phyloP scores from a whole-genome alignment of 1,140 invertebrate species.

The Bombus picipes region DNA sequence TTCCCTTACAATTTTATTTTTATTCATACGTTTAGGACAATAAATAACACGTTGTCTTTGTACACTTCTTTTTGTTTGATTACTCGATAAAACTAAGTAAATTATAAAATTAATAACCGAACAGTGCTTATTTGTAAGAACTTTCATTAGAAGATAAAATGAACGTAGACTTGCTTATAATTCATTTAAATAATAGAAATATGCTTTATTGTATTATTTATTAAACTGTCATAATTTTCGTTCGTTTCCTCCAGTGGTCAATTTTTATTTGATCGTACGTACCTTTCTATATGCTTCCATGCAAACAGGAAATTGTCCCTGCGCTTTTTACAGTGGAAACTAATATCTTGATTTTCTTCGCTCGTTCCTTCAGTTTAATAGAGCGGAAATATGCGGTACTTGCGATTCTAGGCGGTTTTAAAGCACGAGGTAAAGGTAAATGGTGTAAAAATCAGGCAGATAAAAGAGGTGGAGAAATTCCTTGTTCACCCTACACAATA shows the following conservation, averaged over 20 bases:
- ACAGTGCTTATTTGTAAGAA: too few relatives aligned
- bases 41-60: too few relatives aligned
- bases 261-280: background rate
- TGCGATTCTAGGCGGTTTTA: slow-evolving; percentile 18
- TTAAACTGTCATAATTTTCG: background rate
- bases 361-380: slow-evolving; percentile 30
- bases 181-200: too few relatives aligned
- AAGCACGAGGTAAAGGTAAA: slow-evolving; percentile 25
- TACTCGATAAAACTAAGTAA: too few relatives aligned
- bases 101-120: too few relatives aligned
- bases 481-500: background rate
- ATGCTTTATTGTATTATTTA: too few relatives aligned
- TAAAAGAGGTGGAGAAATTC: slow-evolving; percentile 11
- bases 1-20: too few relatives aligned
- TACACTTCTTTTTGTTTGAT: too few relatives aligned
- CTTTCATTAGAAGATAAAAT: too few relatives aligned
- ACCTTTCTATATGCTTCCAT: background rate
- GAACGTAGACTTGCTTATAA: too few relatives aligned
- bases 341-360: slow-evolving; percentile 34
- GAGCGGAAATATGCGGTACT: slow-evolving; percentile 42
- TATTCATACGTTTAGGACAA: too few relatives aligned
- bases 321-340: background rate
- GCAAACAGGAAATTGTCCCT: background rate
- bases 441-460: slow-evolving; percentile 33
- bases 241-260: background rate